phyloP scores from a whole-genome alignment of 1,140 invertebrate species.

The Bombus soroeensis region DNA sequence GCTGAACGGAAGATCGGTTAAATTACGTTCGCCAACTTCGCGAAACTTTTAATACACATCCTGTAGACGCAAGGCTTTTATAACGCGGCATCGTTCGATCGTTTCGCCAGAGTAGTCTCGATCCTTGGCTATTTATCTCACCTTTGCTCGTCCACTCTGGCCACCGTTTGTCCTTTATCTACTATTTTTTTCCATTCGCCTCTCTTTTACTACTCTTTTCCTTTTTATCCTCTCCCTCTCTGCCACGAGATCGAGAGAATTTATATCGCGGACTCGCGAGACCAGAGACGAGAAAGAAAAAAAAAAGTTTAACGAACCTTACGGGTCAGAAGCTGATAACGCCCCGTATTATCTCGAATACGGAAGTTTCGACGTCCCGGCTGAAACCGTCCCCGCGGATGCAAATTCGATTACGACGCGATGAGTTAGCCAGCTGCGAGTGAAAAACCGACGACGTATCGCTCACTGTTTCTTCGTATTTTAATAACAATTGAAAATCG shows the following conservation, averaged over 20 bases:
- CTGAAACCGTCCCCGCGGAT: not conserved
- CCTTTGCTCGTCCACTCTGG: not conserved
- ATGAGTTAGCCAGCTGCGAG: not conserved
- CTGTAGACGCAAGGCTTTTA: slow-evolving; percentile 19
- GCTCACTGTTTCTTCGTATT: not conserved
- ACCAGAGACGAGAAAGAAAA: not conserved
- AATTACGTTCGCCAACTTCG: slow-evolving; percentile 35
- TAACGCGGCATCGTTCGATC: slow-evolving; percentile 7
- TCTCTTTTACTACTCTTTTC: not conserved
- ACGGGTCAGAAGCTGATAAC: slow-evolving; percentile 1
- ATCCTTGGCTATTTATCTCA: slow-evolving; percentile 23
- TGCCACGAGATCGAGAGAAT: not conserved
- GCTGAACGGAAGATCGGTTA: slow-evolving; percentile 43
- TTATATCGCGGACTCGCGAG: slow-evolving; percentile 3
- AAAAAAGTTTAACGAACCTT: slow-evolving; percentile 17
- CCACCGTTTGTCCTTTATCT: not conserved
- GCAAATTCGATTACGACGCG: slow-evolving; percentile 17
- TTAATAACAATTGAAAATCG: not conserved
- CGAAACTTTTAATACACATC: slow-evolving; percentile 51
- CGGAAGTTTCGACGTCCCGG: not conserved
- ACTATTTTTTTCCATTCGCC: not conserved
- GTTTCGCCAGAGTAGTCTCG: not conserved
- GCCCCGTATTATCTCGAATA: not conserved
- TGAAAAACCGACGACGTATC: too few species aligned
- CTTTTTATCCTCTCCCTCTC: not conserved